Evolutionary conservation across 2,797 vertebrate genomes (phyloP).

Genomic region (Cuniculus paca): DNA sequence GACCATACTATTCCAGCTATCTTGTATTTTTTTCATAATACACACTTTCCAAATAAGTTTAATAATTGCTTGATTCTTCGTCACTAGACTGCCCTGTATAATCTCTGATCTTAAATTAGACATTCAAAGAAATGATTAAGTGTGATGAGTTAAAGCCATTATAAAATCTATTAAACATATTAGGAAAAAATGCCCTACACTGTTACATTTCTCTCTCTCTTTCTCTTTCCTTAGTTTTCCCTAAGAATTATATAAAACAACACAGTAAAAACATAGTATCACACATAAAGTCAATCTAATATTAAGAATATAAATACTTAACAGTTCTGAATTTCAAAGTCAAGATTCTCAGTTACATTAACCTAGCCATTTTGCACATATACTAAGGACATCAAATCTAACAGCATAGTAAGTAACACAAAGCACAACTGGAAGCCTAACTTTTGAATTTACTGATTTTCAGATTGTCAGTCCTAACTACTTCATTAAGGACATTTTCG

Average conservation of each 20-base stretch:
- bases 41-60: constrained; percentile 61
- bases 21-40: constrained; percentile 64
- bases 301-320: constrained; percentile 63
- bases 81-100: constrained; percentile 51
- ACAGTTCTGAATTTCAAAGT: constrained; percentile 70
- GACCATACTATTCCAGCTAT: constrained; percentile 8
- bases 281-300: constrained; percentile 54
- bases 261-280: constrained; percentile 65
- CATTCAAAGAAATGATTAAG: constrained; percentile 65
- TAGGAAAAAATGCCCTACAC: constrained; percentile 2
- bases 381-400: constrained; percentile 51
- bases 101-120: constrained; percentile 69
- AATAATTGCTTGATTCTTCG: constrained; percentile 63
- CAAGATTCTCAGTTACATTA: constrained; percentile 66
- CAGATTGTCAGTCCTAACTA: constrained; percentile 61
- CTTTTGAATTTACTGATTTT: constrained; percentile 69
- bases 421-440: constrained; percentile 63
- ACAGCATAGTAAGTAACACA: constrained; percentile 66
- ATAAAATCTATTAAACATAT: constrained; percentile 49
- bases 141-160: constrained; percentile 47
- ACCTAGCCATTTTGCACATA: constrained; percentile 64
- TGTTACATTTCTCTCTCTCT: background rate
- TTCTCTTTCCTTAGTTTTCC: background rate
- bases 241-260: constrained; percentile 65
- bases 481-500: constrained; percentile 68